Evolutionary conservation across 2,113 vertebrate species (phyloP).

Genomic region (Rhinichthys klamathensis): DNA sequence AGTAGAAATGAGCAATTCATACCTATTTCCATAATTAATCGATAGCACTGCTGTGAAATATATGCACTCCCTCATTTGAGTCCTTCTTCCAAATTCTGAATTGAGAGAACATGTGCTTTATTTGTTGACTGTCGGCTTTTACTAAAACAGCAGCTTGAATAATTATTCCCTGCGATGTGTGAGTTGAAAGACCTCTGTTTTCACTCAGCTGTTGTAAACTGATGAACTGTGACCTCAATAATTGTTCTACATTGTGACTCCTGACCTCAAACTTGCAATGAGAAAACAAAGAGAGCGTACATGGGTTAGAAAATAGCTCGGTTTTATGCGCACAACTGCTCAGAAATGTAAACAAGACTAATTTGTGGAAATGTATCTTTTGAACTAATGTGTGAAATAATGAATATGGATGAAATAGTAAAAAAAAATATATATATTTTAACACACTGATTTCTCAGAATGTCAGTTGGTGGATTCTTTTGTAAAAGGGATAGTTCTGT

Average conservation of each 20-base stretch:
- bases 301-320: not conserved
- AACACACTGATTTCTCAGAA: not conserved
- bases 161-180: conserved; percentile 18
- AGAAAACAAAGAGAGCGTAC: conserved; percentile 48
- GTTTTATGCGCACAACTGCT: conserved; percentile 4
- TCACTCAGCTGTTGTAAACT: conserved; percentile 41
- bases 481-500: not conserved
- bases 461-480: not conserved
- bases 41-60: conserved; percentile 27
- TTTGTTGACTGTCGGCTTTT: conserved; percentile 1
- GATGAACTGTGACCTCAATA: conserved; percentile 66
- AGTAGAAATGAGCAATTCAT: conserved; percentile 59
- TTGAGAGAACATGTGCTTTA: not conserved
- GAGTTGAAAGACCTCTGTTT: conserved; percentile 37
- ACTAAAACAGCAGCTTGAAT: conserved; percentile 32
- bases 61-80: not conserved
- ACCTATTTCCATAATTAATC: conserved; percentile 66
- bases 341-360: conserved; percentile 26
- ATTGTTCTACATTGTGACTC: conserved; percentile 71
- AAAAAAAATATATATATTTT: not conserved
- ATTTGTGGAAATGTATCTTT: not conserved
- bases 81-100: conserved; percentile 5
- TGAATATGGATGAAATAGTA: conserved; percentile 13
- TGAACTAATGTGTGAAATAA: not conserved
- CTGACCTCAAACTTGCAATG: conserved; percentile 62